Evolutionary conservation across 1,140 invertebrate genomes (phyloP).

Genomic region (Phymorhynchus buccinoides): DNA sequence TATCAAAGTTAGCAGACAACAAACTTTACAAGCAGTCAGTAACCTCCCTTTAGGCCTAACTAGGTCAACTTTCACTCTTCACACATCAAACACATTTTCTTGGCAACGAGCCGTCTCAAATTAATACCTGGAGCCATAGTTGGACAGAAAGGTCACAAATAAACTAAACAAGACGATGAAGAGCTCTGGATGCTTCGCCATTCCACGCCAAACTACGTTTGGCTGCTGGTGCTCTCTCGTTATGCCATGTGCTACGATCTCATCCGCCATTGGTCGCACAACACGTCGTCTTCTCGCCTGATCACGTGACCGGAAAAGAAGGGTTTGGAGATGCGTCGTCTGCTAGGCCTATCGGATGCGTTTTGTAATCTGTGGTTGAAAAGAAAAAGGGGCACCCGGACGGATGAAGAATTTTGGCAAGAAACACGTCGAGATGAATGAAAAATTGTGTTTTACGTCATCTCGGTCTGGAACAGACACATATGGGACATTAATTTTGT

Average conservation of each 20-base stretch:
- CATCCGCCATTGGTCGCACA: slow-evolving; percentile 56
- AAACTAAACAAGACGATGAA: slow-evolving; percentile 47
- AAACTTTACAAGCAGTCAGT: too few relatives aligned
- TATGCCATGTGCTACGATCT: slow-evolving; percentile 48
- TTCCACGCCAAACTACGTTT: slow-evolving; percentile 50
- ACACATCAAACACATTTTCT: not conserved
- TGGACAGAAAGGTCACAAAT: slow-evolving; percentile 48
- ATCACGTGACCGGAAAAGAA: slow-evolving; percentile 5
- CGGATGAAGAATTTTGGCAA: too few relatives aligned
- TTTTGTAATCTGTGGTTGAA: too few relatives aligned
- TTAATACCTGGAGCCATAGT: slow-evolving; percentile 57
- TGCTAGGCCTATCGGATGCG: too few relatives aligned
- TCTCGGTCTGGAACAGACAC: too few relatives aligned
- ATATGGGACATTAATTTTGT: too few relatives aligned
- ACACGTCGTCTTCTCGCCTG: slow-evolving; percentile 51
- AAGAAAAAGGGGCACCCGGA: too few relatives aligned
- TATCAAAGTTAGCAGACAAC: not conserved
- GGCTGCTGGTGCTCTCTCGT: slow-evolving; percentile 37
- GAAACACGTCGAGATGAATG: too few relatives aligned
- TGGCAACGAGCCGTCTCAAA: not conserved
- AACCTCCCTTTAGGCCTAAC: not conserved
- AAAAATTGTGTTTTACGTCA: too few relatives aligned
- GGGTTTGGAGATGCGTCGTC: slow-evolving; percentile 13
- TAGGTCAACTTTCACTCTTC: not conserved
- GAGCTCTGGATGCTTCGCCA: slow-evolving; percentile 60